A percentile compares a stretch with the other conserved stretches of the same genome.
These are phyloP conservation scores for Dexiosoma caninum DNA, from an alignment of 2,888 invertebrate species.

Conservation along the genomic window DNA sequence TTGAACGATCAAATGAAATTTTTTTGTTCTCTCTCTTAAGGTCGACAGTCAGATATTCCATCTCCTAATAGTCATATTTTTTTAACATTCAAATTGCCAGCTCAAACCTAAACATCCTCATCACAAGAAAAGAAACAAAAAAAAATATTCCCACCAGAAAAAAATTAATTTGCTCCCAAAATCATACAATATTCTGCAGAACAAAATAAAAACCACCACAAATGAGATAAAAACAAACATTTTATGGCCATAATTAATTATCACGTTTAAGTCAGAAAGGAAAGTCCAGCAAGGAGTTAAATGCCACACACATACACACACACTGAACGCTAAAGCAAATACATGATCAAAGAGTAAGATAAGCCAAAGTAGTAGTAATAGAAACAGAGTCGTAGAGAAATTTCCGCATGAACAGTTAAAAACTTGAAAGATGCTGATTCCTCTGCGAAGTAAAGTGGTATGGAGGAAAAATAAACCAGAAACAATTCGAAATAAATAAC, in stretches of 20 bases:
- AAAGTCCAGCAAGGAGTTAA: slow-evolving; percentile 38
- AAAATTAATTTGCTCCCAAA: slow-evolving; percentile 31
- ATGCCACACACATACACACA: slow-evolving; percentile 25
- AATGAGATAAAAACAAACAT: slow-evolving; percentile 53
- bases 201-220: slow-evolving; percentile 37
- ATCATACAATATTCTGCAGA: slow-evolving; percentile 6
- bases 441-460: no score
- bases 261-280: slow-evolving; percentile 37
- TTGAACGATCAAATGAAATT: neutral
- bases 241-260: slow-evolving; percentile 57
- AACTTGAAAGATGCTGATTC: no score
- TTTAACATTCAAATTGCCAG: neutral
- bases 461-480: no score
- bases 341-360: neutral
- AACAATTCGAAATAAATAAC: no score
- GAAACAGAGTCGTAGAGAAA: no score
- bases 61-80: slow-evolving; percentile 14
- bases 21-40: neutral
- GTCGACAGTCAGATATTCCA: neutral
- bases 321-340: neutral
- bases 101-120: neutral
- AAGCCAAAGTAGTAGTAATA: neutral
- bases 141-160: slow-evolving; percentile 36
- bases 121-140: neutral
- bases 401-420: no score